A percentile compares a stretch with the other conserved stretches of the same genome.
phyloP scores from a whole-genome alignment of 2,797 vertebrate genomes.

The Sciaenops ocellatus region DNA sequence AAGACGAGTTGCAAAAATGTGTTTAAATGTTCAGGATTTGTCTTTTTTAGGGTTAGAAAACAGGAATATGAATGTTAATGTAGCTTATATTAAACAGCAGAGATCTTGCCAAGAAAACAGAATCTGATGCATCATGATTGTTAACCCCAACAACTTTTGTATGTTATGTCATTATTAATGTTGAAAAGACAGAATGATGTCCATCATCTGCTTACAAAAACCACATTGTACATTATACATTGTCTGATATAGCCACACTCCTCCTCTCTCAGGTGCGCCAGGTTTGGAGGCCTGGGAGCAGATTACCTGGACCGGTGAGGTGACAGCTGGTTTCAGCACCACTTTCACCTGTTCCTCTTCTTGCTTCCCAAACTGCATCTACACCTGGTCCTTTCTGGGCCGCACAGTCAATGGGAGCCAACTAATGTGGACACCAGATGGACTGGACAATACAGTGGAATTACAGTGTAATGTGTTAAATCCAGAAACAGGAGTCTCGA shows the following conservation, averaged over 20 bases:
- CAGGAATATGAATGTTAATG: background rate
- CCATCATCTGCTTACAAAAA: background rate
- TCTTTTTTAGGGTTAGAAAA: background rate
- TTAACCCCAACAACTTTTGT: background rate
- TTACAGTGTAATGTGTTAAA: conserved; percentile 44
- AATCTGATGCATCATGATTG: background rate
- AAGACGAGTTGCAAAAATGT: background rate
- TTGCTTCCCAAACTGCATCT: conserved; percentile 59
- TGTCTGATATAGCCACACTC: background rate
- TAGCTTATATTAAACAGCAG: background rate
- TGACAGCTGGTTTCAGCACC: conserved; percentile 47
- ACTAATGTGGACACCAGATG: conserved; percentile 60
- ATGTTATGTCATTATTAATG: background rate
- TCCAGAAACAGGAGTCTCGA: conserved; percentile 6
- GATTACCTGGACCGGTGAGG: conserved; percentile 22
- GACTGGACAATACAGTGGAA: conserved; percentile 21
- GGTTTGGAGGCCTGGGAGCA: conserved; percentile 2
- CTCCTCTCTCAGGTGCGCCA: conserved; percentile 35
- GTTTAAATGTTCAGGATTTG: background rate
- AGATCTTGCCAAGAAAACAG: background rate
- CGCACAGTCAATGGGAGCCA: conserved; percentile 24
- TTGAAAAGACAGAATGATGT: too few relatives aligned
- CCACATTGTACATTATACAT: background rate
- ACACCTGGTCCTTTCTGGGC: conserved; percentile 59
- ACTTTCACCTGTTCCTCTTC: conserved; percentile 56